These are phyloP conservation scores for Chinchilla lanigera DNA, from an alignment of 2,113 vertebrate species.

Conservation along the genomic window DNA sequence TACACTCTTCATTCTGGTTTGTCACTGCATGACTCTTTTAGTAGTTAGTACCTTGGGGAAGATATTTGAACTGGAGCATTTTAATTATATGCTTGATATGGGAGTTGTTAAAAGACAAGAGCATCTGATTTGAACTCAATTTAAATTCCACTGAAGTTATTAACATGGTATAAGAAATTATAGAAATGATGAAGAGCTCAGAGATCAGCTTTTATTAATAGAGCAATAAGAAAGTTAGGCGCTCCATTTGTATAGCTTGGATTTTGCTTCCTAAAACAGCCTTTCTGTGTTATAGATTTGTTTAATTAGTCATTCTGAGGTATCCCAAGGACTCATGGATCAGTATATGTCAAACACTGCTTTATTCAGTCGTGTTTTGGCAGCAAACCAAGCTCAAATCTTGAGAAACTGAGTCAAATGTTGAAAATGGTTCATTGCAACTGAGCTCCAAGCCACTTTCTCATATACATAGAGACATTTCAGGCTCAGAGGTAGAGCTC, in stretches of 20 bases:
- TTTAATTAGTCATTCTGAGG: conserved; percentile 8
- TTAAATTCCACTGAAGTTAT: conserved; percentile 74
- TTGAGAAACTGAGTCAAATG: conserved; percentile 28
- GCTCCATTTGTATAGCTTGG: conserved; percentile 3
- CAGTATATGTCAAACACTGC: neutral
- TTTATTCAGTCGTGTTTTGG: neutral
- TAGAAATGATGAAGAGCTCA: conserved; percentile 63
- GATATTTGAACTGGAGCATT: conserved; percentile 76
- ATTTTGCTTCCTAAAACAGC: neutral
- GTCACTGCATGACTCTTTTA: conserved; percentile 40
- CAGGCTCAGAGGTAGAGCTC: neutral
- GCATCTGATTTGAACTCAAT: conserved; percentile 71
- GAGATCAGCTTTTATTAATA: conserved; percentile 59
- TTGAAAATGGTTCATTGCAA: neutral
- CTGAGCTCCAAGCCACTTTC: neutral
- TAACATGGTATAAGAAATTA: conserved; percentile 62
- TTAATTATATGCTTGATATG: conserved; percentile 74
- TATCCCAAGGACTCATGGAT: neutral
- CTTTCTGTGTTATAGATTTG: neutral
- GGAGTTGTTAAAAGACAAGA: conserved; percentile 71
- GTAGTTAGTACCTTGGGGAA: conserved; percentile 68
- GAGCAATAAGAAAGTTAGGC: conserved; percentile 40
- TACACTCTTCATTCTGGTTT: conserved; percentile 39
- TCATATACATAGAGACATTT: neutral
- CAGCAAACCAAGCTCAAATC: neutral